Percentiles rank a stretch among this genome's conserved stretches.
Conservation (phyloP, 2,888 invertebrate species). For the Hipparchia semele region DNA sequence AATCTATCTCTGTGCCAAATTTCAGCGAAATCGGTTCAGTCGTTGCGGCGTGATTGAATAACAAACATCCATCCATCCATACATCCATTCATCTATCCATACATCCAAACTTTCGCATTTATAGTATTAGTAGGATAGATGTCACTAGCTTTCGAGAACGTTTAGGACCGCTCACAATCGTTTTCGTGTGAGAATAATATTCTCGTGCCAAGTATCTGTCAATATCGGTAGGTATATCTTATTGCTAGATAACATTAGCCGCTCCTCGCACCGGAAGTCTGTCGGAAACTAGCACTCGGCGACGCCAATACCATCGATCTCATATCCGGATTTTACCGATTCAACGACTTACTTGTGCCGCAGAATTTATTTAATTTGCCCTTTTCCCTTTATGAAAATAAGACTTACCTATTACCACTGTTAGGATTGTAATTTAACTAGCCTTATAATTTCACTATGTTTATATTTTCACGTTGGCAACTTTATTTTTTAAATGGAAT, state of each 20-base stretch:
- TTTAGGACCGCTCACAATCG: not conserved
- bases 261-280: conserved; percentile 28
- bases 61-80: no score
- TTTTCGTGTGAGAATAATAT: conserved; percentile 1
- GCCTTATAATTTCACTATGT: no score
- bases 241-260: conserved; percentile 29
- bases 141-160: not conserved
- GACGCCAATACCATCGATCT: conserved; percentile 34
- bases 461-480: no score
- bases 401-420: no score
- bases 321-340: conserved; percentile 28
- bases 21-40: no score
- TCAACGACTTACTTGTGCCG: conserved; percentile 17
- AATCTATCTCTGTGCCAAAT: no score
- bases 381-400: conserved; percentile 1
- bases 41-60: no score
- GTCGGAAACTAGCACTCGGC: conserved; percentile 34
- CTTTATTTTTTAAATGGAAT: no score
- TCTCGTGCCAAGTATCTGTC: conserved; percentile 20
- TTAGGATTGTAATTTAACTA: no score
- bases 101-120: no score
- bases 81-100: no score
- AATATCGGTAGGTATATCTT: conserved; percentile 23
- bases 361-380: conserved; percentile 19
- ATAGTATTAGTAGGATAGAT: no score